These are phyloP conservation scores for Physeter macrocephalus DNA, from an alignment of 2,113 vertebrate species.

Conservation along the genomic window DNA sequence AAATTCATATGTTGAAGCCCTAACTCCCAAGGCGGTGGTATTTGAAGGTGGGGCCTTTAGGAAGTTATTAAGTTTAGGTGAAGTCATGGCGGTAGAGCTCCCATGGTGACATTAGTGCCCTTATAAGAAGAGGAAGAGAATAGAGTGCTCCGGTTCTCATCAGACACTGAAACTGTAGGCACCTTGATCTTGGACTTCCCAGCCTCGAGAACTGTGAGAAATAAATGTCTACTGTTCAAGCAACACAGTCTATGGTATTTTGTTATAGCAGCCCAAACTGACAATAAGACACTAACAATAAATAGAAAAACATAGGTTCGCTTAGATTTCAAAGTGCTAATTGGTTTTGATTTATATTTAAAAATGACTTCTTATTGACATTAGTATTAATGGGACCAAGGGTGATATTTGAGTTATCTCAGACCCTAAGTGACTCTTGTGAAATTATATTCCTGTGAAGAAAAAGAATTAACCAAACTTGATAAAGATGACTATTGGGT, in stretches of 20 bases:
- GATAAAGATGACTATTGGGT: not conserved
- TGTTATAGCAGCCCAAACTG: not conserved
- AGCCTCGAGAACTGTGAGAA: not conserved
- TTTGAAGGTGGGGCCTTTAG: not conserved
- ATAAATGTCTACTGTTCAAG: not conserved
- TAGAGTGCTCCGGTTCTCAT: not conserved
- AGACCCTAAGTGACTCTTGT: not conserved
- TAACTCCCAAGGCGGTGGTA: not conserved
- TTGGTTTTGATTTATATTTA: constrained; percentile 14
- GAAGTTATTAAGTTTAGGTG: not conserved
- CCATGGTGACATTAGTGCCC: not conserved
- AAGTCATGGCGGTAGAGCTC: not conserved
- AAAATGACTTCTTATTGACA: not conserved
- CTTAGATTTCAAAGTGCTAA: constrained; percentile 8
- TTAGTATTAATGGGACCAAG: not conserved
- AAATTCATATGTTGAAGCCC: not conserved
- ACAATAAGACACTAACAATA: not conserved
- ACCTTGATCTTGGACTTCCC: not conserved
- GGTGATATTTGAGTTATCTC: not conserved
- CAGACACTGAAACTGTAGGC: not conserved
- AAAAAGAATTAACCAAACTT: not conserved
- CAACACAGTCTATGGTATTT: not conserved
- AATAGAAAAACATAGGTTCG: not conserved
- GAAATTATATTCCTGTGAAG: not conserved
- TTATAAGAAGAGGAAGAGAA: not conserved